Evolutionary conservation across 2,888 invertebrate species (phyloP).

Genomic region (Thymelicus lineola): DNA sequence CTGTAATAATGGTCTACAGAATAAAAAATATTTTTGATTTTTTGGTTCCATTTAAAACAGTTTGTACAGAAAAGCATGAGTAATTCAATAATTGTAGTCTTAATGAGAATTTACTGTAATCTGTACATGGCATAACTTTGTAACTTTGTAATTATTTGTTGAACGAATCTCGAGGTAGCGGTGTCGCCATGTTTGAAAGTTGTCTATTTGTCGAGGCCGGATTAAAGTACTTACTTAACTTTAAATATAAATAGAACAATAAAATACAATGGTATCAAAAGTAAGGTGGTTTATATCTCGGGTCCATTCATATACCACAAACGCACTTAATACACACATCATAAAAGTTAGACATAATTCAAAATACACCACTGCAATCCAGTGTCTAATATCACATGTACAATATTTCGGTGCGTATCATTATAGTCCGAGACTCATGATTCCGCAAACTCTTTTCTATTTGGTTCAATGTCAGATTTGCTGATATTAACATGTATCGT

Average conservation of each 20-base stretch:
- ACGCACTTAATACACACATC: conserved; percentile 3
- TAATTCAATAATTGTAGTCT: background rate
- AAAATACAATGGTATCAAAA: conserved; percentile 3
- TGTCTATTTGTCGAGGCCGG: conserved; percentile 10
- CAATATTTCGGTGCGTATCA: conserved; percentile 10
- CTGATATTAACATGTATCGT: conserved; percentile 79
- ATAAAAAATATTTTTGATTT: background rate
- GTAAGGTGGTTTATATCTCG: conserved; percentile 8
- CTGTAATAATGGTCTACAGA: too few species aligned
- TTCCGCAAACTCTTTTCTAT: conserved; percentile 62
- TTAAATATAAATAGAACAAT: background rate
- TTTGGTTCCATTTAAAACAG: background rate
- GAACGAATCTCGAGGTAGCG: background rate
- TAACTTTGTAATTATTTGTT: background rate
- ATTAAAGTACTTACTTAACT: background rate
- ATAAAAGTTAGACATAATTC: conserved; percentile 32
- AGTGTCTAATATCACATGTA: conserved; percentile 42
- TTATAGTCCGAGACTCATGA: conserved; percentile 48
- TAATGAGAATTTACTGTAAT: background rate
- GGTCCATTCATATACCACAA: background rate
- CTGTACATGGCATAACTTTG: background rate
- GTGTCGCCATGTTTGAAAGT: conserved; percentile 17
- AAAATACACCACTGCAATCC: conserved; percentile 25
- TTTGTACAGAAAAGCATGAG: background rate
- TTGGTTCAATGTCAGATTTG: conserved; percentile 58